phyloP scores from a whole-genome alignment of 2,888 invertebrate species.

The Phragmatobia fuliginosa region DNA sequence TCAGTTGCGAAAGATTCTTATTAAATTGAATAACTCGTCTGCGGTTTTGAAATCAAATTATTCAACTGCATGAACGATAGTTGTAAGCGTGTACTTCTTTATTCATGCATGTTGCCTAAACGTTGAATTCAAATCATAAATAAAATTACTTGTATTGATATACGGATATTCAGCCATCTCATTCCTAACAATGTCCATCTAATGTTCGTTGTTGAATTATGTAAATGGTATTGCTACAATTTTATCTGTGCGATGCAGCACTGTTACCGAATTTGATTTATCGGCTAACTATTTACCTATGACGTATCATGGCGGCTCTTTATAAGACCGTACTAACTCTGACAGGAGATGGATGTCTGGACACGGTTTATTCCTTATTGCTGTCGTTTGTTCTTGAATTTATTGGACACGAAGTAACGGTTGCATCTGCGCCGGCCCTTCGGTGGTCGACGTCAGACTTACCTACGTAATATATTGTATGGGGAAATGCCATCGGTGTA shows the following conservation, averaged over 20 bases:
- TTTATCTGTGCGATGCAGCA: conserved; percentile 62
- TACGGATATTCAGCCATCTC: conserved; percentile 66
- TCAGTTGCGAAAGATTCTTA: conserved; percentile 44
- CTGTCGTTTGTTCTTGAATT: conserved; percentile 81
- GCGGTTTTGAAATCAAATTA: conserved; percentile 57
- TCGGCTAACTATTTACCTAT: conserved; percentile 62
- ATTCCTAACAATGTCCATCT: conserved; percentile 57
- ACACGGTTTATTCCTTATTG: conserved; percentile 74
- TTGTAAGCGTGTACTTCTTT: conserved; percentile 52
- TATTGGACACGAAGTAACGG: conserved; percentile 84
- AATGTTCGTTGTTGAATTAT: conserved; percentile 65
- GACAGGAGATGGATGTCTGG: conserved; percentile 80
- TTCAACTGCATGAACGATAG: conserved; percentile 51
- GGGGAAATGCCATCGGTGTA: conserved; percentile 66
- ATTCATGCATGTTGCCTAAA: conserved; percentile 61
- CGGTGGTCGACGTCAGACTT: conserved; percentile 60
- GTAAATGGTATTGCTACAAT: conserved; percentile 67
- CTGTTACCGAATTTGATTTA: conserved; percentile 76
- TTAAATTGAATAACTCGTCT: conserved; percentile 36
- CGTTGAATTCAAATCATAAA: conserved; percentile 43
- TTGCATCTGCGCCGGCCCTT: conserved; percentile 62
- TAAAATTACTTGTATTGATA: conserved; percentile 54
- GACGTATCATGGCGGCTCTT: conserved; percentile 68
- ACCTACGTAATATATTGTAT: conserved; percentile 68
- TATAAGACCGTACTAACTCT: conserved; percentile 59